Evolutionary conservation across 2,888 invertebrate genomes (phyloP).

Genomic region (Oligia latruncula): DNA sequence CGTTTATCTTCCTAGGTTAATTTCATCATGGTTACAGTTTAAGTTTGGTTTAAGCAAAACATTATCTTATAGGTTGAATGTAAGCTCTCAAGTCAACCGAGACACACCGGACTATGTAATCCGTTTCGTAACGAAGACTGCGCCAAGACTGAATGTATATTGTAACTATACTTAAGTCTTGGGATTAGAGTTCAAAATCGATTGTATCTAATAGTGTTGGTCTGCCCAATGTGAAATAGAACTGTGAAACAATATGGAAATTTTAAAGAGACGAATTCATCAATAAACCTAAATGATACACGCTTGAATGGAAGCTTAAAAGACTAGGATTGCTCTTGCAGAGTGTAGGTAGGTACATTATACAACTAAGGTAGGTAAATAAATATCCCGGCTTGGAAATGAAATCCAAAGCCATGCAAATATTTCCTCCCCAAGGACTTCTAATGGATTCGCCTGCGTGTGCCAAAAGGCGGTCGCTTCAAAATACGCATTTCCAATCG

Average conservation of each 20-base stretch:
- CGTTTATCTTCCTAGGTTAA: not conserved
- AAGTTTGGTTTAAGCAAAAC: not conserved
- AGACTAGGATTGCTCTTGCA: not conserved
- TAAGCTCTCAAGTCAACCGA: slow-evolving; percentile 18
- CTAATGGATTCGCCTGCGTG: slow-evolving; percentile 36
- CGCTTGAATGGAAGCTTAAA: not conserved
- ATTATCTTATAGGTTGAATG: not conserved
- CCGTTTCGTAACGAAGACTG: slow-evolving; percentile 9
- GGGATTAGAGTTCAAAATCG: slow-evolving; percentile 12
- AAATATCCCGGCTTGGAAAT: slow-evolving; percentile 21
- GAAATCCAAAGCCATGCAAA: slow-evolving; percentile 29
- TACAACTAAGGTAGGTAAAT: not conserved
- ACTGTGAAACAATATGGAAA: not conserved
- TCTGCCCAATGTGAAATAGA: not conserved
- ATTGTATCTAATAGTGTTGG: not conserved
- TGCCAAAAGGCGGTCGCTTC: slow-evolving; percentile 33
- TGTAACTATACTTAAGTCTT: not conserved
- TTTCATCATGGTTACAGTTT: not conserved
- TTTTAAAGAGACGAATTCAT: not conserved
- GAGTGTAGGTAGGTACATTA: not conserved
- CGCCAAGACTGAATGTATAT: not conserved
- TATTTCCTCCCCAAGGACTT: slow-evolving; percentile 36
- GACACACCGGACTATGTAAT: slow-evolving; percentile 16
- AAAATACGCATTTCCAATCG: slow-evolving; percentile 17
- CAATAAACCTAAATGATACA: not conserved